Evolutionary conservation across 2,797 vertebrate species (phyloP).

Genomic region (Ciconia nigra): DNA sequence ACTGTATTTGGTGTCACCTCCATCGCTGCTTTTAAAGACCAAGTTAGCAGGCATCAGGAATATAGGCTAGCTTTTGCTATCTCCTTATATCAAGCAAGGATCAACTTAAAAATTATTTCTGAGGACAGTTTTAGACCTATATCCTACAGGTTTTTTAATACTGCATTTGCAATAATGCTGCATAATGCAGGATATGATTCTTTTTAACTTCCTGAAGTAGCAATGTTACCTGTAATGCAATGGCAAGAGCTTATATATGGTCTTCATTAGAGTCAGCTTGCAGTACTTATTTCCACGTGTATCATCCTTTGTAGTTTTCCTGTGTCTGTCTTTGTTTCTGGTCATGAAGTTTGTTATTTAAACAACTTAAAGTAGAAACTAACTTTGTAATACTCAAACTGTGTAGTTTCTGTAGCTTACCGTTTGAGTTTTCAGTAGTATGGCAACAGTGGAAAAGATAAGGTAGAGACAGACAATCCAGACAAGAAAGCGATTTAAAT

Average conservation of each 20-base stretch:
- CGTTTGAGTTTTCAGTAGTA: neutral
- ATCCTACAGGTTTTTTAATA: neutral
- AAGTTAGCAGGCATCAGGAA: neutral
- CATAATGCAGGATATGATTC: neutral
- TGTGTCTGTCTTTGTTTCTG: neutral
- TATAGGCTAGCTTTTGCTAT: neutral
- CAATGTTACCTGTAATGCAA: neutral
- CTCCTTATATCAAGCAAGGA: neutral
- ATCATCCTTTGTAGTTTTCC: neutral
- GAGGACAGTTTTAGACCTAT: neutral
- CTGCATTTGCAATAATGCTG: neutral
- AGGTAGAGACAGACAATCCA: neutral
- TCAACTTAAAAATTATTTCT: neutral
- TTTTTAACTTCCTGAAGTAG: neutral
- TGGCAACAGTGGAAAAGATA: neutral
- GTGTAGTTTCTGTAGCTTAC: neutral
- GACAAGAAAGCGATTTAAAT: neutral
- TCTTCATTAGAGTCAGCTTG: neutral
- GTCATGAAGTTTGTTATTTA: neutral
- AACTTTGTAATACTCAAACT: neutral
- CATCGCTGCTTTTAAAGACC: neutral
- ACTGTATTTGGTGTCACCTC: neutral
- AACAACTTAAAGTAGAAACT: neutral
- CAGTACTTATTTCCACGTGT: neutral
- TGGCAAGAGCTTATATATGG: neutral